Evolutionary conservation across 2,797 vertebrate species (phyloP).

Genomic region (Perodicticus potto): DNA sequence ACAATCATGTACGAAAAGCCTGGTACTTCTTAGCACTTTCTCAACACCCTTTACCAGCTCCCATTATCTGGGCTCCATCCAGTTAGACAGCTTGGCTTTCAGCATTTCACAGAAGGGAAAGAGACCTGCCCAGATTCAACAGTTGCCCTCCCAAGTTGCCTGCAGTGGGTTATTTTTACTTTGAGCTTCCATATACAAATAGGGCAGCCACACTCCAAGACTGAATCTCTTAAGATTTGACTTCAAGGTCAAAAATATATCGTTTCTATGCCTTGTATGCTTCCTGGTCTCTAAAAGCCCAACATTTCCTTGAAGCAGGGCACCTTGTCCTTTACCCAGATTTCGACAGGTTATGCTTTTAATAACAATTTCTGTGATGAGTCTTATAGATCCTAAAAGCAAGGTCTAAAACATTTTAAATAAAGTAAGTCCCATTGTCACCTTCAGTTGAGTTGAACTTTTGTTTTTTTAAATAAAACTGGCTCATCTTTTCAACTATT

Average conservation of each 20-base stretch:
- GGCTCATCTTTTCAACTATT: neutral
- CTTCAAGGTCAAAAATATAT: neutral
- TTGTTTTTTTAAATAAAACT: constrained; percentile 30
- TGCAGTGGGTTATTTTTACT: neutral
- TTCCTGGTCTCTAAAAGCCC: constrained; percentile 15
- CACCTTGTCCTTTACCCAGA: neutral
- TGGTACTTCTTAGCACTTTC: neutral
- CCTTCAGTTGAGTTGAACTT: neutral
- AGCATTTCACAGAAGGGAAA: neutral
- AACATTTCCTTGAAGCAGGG: neutral
- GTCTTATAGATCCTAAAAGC: constrained; percentile 27
- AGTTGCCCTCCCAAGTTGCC: neutral
- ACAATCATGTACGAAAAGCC: neutral
- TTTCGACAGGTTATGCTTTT: constrained; percentile 10
- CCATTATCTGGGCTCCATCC: neutral
- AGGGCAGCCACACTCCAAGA: neutral
- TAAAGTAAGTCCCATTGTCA: neutral
- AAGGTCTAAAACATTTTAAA: neutral
- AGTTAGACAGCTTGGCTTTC: neutral
- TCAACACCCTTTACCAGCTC: neutral
- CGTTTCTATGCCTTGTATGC: neutral
- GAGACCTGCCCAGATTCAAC: neutral
- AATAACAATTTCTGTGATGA: neutral
- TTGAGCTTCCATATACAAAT: constrained; percentile 4
- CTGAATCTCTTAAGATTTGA: neutral